phyloP scores from a whole-genome alignment of 2,888 invertebrate genomes.

The Calliopum simillimum region DNA sequence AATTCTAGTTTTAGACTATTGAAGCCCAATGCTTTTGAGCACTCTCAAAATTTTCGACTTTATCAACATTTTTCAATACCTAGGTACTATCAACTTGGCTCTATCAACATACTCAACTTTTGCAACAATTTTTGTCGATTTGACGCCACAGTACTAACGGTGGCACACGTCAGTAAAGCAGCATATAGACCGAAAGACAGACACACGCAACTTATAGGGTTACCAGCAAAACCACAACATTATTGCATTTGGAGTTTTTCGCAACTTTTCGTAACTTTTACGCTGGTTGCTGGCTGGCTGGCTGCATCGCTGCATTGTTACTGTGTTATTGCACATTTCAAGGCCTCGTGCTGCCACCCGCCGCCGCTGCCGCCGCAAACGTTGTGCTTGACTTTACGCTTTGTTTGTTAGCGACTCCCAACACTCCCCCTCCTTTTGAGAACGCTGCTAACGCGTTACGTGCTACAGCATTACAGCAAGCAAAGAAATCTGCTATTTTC shows the following conservation, averaged over 20 bases:
- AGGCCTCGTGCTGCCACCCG: neutral
- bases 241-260: conserved; percentile 30
- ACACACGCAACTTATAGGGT: conserved; percentile 29
- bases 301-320: neutral
- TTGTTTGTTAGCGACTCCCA: neutral
- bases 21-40: too few relatives aligned
- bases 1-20: too few relatives aligned
- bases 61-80: too few relatives aligned
- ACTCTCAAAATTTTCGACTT: too few relatives aligned
- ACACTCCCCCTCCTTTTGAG: neutral
- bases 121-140: neutral
- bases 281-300: neutral
- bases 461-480: too few relatives aligned
- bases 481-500: too few relatives aligned
- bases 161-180: neutral
- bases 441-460: too few relatives aligned
- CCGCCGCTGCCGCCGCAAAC: neutral
- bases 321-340: neutral
- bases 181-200: neutral
- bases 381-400: conserved; percentile 6
- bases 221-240: conserved; percentile 34
- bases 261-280: conserved; percentile 25
- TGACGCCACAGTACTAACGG: neutral
- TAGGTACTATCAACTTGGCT: too few relatives aligned
- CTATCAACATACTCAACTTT: neutral